These are phyloP conservation scores for Telmatochromis bifrenatus DNA, from an alignment of 2,113 vertebrate species.

Conservation along the genomic window DNA sequence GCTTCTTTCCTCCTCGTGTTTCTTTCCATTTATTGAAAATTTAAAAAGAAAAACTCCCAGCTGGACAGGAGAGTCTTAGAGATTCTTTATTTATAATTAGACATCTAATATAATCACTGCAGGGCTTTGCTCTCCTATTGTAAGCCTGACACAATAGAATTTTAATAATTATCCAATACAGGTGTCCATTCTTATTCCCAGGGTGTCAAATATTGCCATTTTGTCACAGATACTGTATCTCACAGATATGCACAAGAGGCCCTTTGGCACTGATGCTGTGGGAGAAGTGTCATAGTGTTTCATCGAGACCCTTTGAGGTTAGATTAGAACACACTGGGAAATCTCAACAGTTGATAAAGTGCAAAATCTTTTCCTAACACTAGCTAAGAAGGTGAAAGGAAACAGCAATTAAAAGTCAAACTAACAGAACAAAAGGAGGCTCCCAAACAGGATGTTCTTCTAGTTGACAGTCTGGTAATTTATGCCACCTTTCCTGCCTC, in stretches of 20 bases:
- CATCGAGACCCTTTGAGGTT: neutral
- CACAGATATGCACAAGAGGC: neutral
- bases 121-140: accelerated
- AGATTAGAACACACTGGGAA: neutral
- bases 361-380: neutral
- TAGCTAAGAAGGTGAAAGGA: neutral
- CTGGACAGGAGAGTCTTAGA: neutral
- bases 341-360: neutral
- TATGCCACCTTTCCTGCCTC: neutral
- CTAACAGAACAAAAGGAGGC: neutral
- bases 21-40: neutral
- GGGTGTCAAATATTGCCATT: neutral
- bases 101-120: neutral
- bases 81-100: neutral
- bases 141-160: neutral
- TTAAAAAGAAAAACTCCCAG: neutral
- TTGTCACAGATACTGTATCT: neutral
- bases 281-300: neutral
- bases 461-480: neutral
- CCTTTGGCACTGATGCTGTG: neutral
- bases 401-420: neutral
- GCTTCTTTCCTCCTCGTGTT: neutral
- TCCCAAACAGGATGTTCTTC: neutral
- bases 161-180: neutral
- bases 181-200: neutral